Evolutionary conservation across 2,113 vertebrate species (phyloP).

Genomic region (Archilochus colubris): DNA sequence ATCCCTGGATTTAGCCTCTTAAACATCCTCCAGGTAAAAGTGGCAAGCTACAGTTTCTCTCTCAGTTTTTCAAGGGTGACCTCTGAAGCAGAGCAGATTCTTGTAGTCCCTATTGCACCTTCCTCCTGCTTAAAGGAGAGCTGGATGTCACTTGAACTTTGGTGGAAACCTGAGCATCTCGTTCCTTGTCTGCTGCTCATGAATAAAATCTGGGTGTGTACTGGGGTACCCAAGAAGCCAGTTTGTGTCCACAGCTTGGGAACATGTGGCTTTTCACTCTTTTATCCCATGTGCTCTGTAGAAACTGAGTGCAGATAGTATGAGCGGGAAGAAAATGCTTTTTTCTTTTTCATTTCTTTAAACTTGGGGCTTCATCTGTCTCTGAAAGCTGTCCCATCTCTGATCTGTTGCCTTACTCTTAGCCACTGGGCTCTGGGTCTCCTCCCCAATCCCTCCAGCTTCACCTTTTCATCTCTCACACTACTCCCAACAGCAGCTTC

Average conservation of each 20-base stretch:
- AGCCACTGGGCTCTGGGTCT: neutral
- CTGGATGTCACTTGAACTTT: neutral
- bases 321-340: neutral
- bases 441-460: neutral
- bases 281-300: accelerated
- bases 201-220: neutral
- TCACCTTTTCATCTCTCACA: neutral
- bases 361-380: neutral
- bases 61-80: neutral
- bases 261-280: neutral
- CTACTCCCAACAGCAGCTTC: neutral
- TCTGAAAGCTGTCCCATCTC: neutral
- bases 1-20: accelerated
- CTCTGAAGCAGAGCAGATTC: neutral
- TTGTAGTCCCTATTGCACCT: neutral
- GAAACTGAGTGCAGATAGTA: neutral
- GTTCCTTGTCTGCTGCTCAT: neutral
- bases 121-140: neutral
- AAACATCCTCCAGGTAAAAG: neutral
- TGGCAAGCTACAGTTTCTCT: neutral
- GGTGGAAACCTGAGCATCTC: neutral
- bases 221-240: accelerated
- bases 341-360: neutral
- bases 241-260: neutral
- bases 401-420: neutral